Evolutionary conservation across 2,888 invertebrate species (phyloP), one percentile per base, ranked within the genome.

Genomic region (Aspidiotus destructor): DNA sequence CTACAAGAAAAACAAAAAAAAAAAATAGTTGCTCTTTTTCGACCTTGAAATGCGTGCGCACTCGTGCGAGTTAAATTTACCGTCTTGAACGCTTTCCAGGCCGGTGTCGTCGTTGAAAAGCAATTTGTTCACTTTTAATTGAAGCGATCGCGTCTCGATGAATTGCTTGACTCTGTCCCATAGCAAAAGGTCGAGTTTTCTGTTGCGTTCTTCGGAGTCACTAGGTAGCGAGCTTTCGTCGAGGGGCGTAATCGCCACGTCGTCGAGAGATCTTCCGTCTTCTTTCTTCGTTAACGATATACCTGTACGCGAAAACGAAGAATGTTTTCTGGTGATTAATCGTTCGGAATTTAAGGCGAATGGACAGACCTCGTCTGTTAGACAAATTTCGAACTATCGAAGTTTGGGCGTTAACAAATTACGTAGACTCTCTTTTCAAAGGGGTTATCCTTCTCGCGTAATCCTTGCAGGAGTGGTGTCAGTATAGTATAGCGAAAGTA

Each of bases 91-190:
- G 41, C 16, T 62, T 17, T 62, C 62, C 11, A 53, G 1, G n/a
- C 72, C 73, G 71, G 77, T 81, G 86, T 87, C 89, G 83, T 89
- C 89, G 77, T 88, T 89, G 8, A 61, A 60, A 16, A 84, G 81
- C 70, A 89, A 79, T 76, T 85, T 86, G 0, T 91, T 91, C 73
- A 91, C 79, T 28, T 85, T 85, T 70, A 92, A 81, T 77, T 89
- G 89, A 60, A 76, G 64, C 17, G 75, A 74, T 69, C 75, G 74
- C 0, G 73, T 73, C 63, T 74, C 70, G 63, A 75, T 64, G 71
- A 76, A 75, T 54, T 74, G 71, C 7, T 72, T 71, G 15, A 74
- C 41, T 44, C 74, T 70, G 60, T 74, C 73, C 72, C 74, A 73
- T 41, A 76, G 71, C 62, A 75, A 70, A n/a, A 73, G 72, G 61